Base-by-base conservation (phyloP, 2,888 invertebrate genomes). In the Celastrina argiolus region DNA sequence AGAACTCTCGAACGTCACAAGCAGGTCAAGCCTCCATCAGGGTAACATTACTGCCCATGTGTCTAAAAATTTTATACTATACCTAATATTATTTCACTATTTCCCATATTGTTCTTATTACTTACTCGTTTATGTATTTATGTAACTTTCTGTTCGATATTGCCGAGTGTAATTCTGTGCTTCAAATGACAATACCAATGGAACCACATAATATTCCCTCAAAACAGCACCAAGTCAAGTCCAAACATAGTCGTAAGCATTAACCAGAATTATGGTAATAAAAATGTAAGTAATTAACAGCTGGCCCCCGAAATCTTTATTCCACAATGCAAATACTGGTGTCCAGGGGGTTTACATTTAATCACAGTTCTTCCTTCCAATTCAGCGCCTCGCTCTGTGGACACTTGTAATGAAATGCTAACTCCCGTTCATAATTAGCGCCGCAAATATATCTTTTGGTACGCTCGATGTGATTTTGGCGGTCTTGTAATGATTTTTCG, bases 321-420 rank as follows among this genome's bases (percentile, higher is more conserved):
- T 61, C 39, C 39, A 18, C 61, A 65, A 39, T 56, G 41, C 58
- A 56, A 59, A 66, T 66, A 66, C 42, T 64, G 58, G n/a, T 56
- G 59, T 59, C 41, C 41, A 28, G 12, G 31, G 65, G 42, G 41
- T 66, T 66, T 66, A 66, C 65, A 66, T 66, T 59, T 66, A 59
- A 66, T 66, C 59, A 59, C 58, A 66, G 63, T 66, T 68, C 66
- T 65, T 66, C 63, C 41, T 68, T 68, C 68, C 69, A 36, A 65
- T 64, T 66, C 69, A 66, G 63, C 71, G 70, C 69, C 61, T 69
- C 51, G 4, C 22, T 22, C 68, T 72, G 73, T 74, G 73, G 73
- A 74, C 74, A 71, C 63, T 59, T 63, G 64, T 71, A 74, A 74
- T 74, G 74, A 71, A 74, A 74, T 74, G 74, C 73, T 72, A 74